Conservation (phyloP, 53 echinoderm and acorn worm species). For the Pentamera pediparva region DNA sequence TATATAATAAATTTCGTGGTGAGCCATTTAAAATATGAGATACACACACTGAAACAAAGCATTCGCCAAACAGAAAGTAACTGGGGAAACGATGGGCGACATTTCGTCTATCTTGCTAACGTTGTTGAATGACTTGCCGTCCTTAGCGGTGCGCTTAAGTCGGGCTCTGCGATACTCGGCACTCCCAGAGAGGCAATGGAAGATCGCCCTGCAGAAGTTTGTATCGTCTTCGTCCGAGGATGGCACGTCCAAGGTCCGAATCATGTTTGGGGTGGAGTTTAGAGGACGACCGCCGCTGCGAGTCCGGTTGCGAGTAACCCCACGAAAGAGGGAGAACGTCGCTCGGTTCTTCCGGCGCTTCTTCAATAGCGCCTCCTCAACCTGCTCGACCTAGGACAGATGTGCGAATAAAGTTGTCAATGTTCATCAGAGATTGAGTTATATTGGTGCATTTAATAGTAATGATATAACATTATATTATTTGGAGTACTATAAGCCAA, state of each 20-base stretch:
- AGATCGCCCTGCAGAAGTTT: slow-evolving; percentile 45
- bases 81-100: slow-evolving; percentile 54
- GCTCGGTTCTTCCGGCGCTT: slow-evolving; percentile 32
- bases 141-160: slow-evolving; percentile 40
- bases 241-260: too few species aligned
- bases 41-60: slow-evolving; percentile 65
- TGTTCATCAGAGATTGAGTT: too few species aligned
- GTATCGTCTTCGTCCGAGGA: too few species aligned
- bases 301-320: slow-evolving; percentile 50
- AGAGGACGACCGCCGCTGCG: slow-evolving; percentile 1
- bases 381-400: too few species aligned
- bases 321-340: slow-evolving; percentile 57
- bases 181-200: too few species aligned
- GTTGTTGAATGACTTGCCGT: slow-evolving; percentile 74
- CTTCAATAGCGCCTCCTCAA: slow-evolving; percentile 49
- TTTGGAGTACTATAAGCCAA: too few species aligned
- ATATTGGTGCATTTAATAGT: too few species aligned
- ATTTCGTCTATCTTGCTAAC: too few species aligned
- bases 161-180: slow-evolving; percentile 63
- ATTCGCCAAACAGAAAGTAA: too few species aligned
- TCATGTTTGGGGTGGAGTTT: slow-evolving; percentile 12
- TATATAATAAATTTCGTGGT: too few species aligned
- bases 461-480: too few species aligned
- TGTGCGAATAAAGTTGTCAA: too few species aligned
- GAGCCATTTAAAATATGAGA: not conserved